Conservation (phyloP, 2,113 vertebrate genomes). For the Oriolus oriolus region DNA sequence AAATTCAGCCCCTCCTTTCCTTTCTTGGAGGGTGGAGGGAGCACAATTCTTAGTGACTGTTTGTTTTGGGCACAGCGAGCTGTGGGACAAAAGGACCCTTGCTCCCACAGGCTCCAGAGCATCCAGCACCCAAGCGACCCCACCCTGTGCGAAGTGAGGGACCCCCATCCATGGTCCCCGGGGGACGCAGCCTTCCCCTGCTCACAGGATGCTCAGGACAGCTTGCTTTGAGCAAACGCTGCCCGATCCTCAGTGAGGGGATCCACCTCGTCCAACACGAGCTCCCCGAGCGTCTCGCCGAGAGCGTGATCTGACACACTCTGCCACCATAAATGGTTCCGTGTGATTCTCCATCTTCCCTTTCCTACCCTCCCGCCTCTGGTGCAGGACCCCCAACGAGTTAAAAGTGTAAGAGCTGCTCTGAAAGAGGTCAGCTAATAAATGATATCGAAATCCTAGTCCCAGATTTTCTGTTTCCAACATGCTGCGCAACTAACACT, state of each 20-base stretch:
- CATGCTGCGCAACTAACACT: constrained; percentile 60
- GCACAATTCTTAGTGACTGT: not conserved
- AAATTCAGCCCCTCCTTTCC: not conserved
- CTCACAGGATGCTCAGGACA: not conserved
- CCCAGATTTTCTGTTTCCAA: constrained; percentile 65
- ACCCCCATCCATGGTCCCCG: fast-evolving
- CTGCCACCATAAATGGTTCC: not conserved
- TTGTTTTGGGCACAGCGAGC: fast-evolving
- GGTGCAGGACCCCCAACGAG: not conserved
- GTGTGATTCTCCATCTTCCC: not conserved
- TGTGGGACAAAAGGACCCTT: not conserved
- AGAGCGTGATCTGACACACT: not conserved
- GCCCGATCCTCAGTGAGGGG: fast-evolving
- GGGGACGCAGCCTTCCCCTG: not conserved
- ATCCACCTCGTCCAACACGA: fast-evolving
- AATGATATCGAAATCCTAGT: constrained; percentile 41
- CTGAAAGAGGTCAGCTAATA: constrained; percentile 44
- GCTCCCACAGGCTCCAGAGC: not conserved
- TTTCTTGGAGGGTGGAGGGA: not conserved
- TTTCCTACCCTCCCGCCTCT: not conserved
- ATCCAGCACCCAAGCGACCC: not conserved
- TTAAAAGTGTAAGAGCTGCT: constrained; percentile 44
- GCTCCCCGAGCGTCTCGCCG: fast-evolving
- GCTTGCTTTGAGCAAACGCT: not conserved
- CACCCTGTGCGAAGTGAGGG: not conserved